phyloP scores from a whole-genome alignment of 2,113 vertebrate genomes.

The Anoura caudifer region DNA sequence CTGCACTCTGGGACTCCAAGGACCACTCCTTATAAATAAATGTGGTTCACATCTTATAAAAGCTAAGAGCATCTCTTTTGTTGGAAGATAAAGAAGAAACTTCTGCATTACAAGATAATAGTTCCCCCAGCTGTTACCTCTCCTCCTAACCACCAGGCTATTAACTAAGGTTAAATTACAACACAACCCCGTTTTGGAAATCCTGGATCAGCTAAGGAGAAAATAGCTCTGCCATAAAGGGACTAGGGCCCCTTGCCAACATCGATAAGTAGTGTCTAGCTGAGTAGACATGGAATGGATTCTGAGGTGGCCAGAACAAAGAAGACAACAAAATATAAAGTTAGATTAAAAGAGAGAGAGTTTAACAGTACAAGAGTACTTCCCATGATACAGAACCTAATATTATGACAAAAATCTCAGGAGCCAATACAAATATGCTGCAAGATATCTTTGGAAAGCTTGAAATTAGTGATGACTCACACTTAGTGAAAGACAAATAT shows the following conservation, averaged over 20 bases:
- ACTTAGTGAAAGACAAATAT: neutral
- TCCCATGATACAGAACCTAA: neutral
- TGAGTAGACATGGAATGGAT: rapidly evolving
- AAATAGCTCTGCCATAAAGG: neutral
- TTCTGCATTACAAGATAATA: neutral
- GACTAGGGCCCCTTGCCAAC: neutral
- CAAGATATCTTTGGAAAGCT: neutral
- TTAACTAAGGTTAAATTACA: neutral
- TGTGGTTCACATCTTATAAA: neutral
- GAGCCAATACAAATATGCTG: neutral
- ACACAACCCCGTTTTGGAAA: neutral
- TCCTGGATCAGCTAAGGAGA: neutral
- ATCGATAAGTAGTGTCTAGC: too few species aligned
- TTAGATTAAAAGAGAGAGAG: neutral
- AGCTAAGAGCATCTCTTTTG: rapidly evolving
- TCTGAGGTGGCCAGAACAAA: neutral
- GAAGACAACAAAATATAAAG: neutral
- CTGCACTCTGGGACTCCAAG: neutral
- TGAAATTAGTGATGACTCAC: neutral
- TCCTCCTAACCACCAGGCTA: rapidly evolving
- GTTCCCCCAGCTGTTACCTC: neutral
- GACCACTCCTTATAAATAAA: neutral
- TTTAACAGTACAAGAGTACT: neutral
- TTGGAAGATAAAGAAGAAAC: neutral
- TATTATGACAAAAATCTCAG: neutral